Percentiles rank a stretch among this genome's conserved stretches.
Conservation (phyloP, 2,888 invertebrate genomes). For the Lordiphosa andalusiaca region DNA sequence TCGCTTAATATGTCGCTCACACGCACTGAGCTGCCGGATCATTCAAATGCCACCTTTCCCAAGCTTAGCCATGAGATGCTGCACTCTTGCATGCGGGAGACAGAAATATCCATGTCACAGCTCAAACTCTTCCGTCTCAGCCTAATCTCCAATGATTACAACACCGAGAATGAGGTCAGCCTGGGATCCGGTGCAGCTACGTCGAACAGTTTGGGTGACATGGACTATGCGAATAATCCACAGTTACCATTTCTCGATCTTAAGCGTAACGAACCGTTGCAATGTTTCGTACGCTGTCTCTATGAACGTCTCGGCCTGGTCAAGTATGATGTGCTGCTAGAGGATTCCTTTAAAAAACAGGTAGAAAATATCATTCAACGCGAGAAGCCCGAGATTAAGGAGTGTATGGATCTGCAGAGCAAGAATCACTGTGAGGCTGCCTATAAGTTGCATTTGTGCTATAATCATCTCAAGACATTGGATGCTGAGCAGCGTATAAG, state of each 20-base stretch:
- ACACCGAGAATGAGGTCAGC: conserved; percentile 25
- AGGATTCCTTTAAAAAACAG: conserved; percentile 59
- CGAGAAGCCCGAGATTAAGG: conserved; percentile 47
- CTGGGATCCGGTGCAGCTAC: conserved; percentile 12
- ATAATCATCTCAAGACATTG: conserved; percentile 54
- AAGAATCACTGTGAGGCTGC: conserved; percentile 64
- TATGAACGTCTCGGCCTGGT: conserved; percentile 70
- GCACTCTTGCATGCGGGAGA: conserved; percentile 66
- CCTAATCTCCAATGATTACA: conserved; percentile 45
- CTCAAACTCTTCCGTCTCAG: conserved; percentile 63
- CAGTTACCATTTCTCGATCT: conserved; percentile 36
- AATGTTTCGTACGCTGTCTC: conserved; percentile 72
- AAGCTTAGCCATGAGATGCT: conserved; percentile 55
- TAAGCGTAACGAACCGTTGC: conserved; percentile 62
- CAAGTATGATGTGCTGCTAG: conserved; percentile 59
- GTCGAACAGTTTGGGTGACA: conserved; percentile 20
- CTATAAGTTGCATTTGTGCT: conserved; percentile 67
- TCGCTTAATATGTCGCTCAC: conserved; percentile 68
- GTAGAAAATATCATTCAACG: conserved; percentile 39
- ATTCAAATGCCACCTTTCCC: conserved; percentile 17
- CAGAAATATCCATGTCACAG: conserved; percentile 74
- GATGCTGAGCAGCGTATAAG: conserved; percentile 60
- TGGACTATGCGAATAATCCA: conserved; percentile 34
- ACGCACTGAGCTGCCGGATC: conserved; percentile 46
- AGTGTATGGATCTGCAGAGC: conserved; percentile 57